Evolutionary conservation across 2,113 vertebrate genomes (phyloP), one percentile per base, ranked within the genome.

Genomic region (Thermophis baileyi): DNA sequence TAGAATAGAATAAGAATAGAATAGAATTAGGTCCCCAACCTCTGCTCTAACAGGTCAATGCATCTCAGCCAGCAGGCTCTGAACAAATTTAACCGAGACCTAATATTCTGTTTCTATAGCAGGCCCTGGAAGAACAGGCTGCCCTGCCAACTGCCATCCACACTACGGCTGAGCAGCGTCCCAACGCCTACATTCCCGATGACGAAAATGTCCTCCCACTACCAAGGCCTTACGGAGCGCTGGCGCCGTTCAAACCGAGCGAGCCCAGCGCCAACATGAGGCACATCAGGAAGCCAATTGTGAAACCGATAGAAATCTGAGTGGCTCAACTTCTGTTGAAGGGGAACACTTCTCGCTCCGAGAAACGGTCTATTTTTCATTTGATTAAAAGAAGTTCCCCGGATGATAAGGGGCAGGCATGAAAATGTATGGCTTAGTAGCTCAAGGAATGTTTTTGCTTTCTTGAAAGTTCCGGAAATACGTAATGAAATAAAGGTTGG

Each of bases 231-330:
- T 99, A 98, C 0, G 97, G 99, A 0, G 97, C 97, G 20, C 93
- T 96, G 93, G 96, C 98, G 94, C 99, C 98, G 2, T 98, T 99
- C 96, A 99, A 98, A 81, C 98, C 98, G 11, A 96, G 93, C 0
- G 97, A 98, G 54, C 97, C 97, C 0, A 97, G 98, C 8, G 95
- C 97, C 51, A 98, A 97, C 63, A 98, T 97, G 90, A 98, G 98
- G 89, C 98, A 98, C 92, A 97, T 98, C 92, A 98, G 98, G 95
- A 99, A 99, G 93, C 98, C 98, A 3, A 53, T 93, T 24, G 54
- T 96, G 88, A 98, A 98, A 93, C 97, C 98, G 22, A 97, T 97
- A 55, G 97, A 98, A 96, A 97, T 97, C 74, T 98, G 97, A 97
- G n/a, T 1, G 14, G 44, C 69, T 74, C 57, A 50, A 49, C 74